These are phyloP conservation scores for Catamblyrhynchus diadema DNA, from an alignment of 2,797 vertebrate species.

Conservation along the genomic window DNA sequence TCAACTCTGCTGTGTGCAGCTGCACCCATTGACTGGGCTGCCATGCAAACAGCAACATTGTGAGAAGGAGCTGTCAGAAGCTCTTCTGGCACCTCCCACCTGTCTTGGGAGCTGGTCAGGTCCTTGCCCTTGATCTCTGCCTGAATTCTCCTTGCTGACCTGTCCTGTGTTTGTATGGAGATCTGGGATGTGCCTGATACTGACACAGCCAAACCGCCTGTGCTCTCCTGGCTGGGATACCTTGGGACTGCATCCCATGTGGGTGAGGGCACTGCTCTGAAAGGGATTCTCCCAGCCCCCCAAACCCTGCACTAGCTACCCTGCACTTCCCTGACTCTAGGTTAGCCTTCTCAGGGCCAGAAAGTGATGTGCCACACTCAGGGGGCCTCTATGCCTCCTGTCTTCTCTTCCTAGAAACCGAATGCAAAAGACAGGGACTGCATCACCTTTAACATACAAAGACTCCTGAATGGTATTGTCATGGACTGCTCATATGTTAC, in stretches of 20 bases:
- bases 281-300: neutral
- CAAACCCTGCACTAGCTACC: neutral
- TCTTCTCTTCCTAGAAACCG: neutral
- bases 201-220: neutral
- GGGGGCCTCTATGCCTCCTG: neutral
- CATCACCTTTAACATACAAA: neutral
- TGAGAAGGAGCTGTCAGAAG: neutral
- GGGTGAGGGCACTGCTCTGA: neutral
- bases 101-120: neutral
- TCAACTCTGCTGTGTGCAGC: neutral
- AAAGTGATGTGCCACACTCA: neutral
- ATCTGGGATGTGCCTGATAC: neutral
- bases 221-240: neutral
- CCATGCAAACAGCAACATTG: neutral
- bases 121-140: neutral
- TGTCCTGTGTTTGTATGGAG: neutral
- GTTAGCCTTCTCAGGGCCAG: rapidly evolving
- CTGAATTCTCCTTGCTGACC: neutral
- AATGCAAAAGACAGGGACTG: neutral
- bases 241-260: no score
- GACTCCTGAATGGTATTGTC: neutral
- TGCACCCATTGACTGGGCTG: neutral
- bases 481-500: neutral
- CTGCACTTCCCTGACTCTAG: neutral
- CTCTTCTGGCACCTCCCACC: neutral